A percentile compares a stretch with the other conserved stretches of the same genome.
Evolutionary conservation across 2,797 vertebrate genomes (phyloP).

Genomic region (Choloepus didactylus): DNA sequence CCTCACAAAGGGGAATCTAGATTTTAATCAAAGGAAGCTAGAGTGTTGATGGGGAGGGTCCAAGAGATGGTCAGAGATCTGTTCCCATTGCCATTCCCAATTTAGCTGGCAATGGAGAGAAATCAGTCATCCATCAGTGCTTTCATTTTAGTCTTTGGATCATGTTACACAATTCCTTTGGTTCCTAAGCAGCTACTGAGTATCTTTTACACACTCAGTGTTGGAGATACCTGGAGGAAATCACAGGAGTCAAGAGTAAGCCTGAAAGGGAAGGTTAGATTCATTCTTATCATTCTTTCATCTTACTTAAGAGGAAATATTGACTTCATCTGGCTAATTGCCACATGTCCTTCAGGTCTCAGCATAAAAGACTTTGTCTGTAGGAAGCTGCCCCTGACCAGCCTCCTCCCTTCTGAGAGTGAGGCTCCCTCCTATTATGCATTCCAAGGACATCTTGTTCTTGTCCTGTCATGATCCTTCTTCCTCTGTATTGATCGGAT

Average conservation of each 20-base stretch:
- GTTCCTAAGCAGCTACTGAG: background rate
- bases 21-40: background rate
- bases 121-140: background rate
- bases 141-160: background rate
- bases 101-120: background rate
- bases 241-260: background rate
- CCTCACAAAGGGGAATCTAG: background rate
- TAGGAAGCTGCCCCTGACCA: background rate
- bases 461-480: background rate
- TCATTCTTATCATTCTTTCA: constrained; percentile 15
- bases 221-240: background rate
- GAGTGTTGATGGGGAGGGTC: background rate
- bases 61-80: no score
- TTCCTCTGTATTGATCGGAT: background rate
- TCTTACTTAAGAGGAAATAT: constrained; percentile 17
- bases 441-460: background rate
- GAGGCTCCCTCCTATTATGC: background rate
- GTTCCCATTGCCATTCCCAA: background rate
- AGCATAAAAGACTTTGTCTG: background rate
- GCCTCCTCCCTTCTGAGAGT: background rate
- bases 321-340: background rate
- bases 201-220: background rate
- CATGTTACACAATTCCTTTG: background rate
- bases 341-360: background rate
- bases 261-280: background rate